Percentiles rank a stretch among this genome's conserved stretches.
Conservation (phyloP, 2,888 invertebrate species). For the Apotomis betuletana region DNA sequence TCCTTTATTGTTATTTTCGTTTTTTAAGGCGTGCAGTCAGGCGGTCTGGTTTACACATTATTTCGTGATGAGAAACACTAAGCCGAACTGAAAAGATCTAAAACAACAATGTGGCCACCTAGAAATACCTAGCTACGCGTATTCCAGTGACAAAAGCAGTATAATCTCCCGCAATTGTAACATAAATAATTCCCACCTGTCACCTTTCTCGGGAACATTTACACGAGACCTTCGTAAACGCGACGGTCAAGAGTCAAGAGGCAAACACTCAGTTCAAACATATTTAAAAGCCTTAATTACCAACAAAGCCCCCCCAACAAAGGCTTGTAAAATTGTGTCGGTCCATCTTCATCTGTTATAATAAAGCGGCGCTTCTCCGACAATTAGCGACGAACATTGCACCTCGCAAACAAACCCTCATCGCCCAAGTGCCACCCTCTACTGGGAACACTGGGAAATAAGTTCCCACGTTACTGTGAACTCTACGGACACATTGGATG, state of each 20-base stretch:
- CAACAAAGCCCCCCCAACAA: conserved; percentile 9
- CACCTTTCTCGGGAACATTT: conserved; percentile 4
- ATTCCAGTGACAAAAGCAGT: background rate
- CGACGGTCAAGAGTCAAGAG: conserved; percentile 32
- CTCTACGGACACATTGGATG: background rate
- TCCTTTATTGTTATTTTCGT: too few relatives aligned
- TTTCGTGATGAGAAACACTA: too few relatives aligned
- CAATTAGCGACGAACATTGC: conserved; percentile 59
- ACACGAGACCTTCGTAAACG: conserved; percentile 18
- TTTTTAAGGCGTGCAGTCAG: too few relatives aligned
- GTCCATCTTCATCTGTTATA: conserved; percentile 40
- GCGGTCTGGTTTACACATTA: too few relatives aligned
- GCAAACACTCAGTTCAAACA: conserved; percentile 26
- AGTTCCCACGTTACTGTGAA: background rate
- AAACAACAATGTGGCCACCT: too few relatives aligned
- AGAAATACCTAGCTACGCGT: too few relatives aligned
- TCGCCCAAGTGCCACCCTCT: conserved; percentile 33
- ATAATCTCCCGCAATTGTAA: too few relatives aligned
- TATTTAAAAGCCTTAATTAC: conserved; percentile 37
- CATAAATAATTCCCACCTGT: conserved; percentile 2
- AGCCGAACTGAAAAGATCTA: too few relatives aligned
- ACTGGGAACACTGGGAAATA: background rate
- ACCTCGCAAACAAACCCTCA: conserved; percentile 62
- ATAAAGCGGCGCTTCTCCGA: conserved; percentile 41
- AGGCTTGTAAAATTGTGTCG: conserved; percentile 31